Evolutionary conservation across 2,888 invertebrate species (phyloP).

Genomic region (Anticlea derivata): DNA sequence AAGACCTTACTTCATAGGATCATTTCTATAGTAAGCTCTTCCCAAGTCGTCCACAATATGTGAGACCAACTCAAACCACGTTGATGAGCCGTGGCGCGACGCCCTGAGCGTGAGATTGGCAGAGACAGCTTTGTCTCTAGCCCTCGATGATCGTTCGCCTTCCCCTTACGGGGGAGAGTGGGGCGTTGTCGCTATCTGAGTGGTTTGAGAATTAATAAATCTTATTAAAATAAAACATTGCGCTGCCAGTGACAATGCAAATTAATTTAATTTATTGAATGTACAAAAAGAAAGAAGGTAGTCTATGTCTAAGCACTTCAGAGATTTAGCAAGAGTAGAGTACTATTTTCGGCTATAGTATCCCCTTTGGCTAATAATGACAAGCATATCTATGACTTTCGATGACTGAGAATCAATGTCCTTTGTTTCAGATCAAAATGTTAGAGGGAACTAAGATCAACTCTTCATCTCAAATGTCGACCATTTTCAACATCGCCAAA

Average conservation of each 20-base stretch:
- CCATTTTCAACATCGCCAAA: slow-evolving; percentile 74
- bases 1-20: slow-evolving; percentile 4
- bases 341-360: too few relatives aligned
- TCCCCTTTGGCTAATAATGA: too few relatives aligned
- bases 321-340: too few relatives aligned
- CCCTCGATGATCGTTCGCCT: slow-evolving; percentile 42
- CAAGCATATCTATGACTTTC: too few relatives aligned
- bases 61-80: slow-evolving; percentile 7
- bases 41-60: background rate
- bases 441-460: slow-evolving; percentile 70
- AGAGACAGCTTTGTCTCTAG: slow-evolving; percentile 5
- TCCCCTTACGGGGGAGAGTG: slow-evolving; percentile 23
- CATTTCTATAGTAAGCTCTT: slow-evolving; percentile 5
- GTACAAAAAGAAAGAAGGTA: too few relatives aligned
- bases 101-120: slow-evolving; percentile 4
- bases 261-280: too few relatives aligned
- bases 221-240: too few relatives aligned
- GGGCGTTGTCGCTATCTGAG: slow-evolving; percentile 40
- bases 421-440: slow-evolving; percentile 46
- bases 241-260: too few relatives aligned
- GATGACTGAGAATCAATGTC: background rate
- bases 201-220: slow-evolving; percentile 21
- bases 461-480: slow-evolving; percentile 68
- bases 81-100: slow-evolving; percentile 3
- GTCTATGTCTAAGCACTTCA: too few relatives aligned